Percentiles rank a stretch among this genome's conserved stretches.
Evolutionary conservation across 1,140 invertebrate species (phyloP).

Genomic region (Leptinotarsa defecta): DNA sequence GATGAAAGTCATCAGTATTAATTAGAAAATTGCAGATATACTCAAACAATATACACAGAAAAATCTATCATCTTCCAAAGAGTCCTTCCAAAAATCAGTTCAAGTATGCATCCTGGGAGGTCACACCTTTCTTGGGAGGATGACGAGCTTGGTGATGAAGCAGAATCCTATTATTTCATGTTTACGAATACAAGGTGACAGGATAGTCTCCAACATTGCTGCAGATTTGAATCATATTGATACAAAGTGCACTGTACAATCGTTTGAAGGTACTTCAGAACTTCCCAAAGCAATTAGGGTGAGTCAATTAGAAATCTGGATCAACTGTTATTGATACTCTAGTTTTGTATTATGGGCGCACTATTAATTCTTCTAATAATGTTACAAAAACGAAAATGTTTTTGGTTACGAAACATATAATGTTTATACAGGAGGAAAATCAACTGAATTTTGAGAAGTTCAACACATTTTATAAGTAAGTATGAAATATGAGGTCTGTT

Average conservation of each 20-base stretch:
- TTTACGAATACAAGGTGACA: constrained; percentile 46
- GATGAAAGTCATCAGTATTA: no score
- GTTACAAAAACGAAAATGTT: no score
- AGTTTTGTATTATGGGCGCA: no score
- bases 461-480: no score
- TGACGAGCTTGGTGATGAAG: constrained; percentile 47
- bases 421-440: no score
- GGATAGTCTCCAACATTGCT: constrained; percentile 37
- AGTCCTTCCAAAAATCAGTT: constrained; percentile 32
- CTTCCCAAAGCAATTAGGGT: constrained; percentile 43
- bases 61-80: constrained; percentile 7
- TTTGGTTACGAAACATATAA: no score
- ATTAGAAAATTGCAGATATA: constrained; percentile 1
- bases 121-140: constrained; percentile 42
- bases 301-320: not conserved
- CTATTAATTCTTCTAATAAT: no score
- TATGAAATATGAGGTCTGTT: no score
- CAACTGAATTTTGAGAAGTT: no score
- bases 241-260: constrained; percentile 46
- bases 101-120: constrained; percentile 50
- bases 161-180: constrained; percentile 50
- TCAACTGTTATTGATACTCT: no score
- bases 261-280: constrained; percentile 35
- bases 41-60: not conserved
- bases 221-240: constrained; percentile 49